Percentiles rank a stretch among this genome's conserved stretches.
Evolutionary conservation across 1,140 invertebrate genomes (phyloP).

Genomic region (Drosophila quadrilineata): DNA sequence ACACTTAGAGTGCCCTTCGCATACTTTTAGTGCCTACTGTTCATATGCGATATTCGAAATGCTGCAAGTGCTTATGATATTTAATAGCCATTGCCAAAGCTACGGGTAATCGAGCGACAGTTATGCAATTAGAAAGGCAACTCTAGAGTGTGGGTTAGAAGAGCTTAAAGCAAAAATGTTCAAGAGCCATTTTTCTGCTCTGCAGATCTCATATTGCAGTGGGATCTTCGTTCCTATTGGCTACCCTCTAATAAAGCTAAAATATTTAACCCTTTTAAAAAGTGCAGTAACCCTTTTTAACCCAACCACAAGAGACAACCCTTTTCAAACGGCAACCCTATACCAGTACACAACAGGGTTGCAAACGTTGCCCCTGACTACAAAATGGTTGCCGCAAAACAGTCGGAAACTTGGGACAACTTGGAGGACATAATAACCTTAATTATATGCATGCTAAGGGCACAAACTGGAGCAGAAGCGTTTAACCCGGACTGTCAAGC

Average conservation of each 20-base stretch:
- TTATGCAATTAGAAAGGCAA: slow-evolving; percentile 22
- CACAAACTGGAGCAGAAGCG: slow-evolving; percentile 16
- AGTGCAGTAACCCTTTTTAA: slow-evolving; percentile 16
- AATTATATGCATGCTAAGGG: slow-evolving; percentile 40
- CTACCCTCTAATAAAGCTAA: background rate
- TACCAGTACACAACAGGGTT: slow-evolving; percentile 33
- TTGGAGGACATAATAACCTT: slow-evolving; percentile 24
- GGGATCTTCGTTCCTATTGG: slow-evolving; percentile 48
- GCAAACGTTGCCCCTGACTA: slow-evolving; percentile 20
- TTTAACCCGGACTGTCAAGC: slow-evolving; percentile 47
- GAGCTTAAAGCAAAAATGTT: too few relatives aligned
- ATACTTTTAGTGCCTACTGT: slow-evolving; percentile 45
- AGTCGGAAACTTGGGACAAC: background rate
- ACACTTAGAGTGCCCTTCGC: background rate
- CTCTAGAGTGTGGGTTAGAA: too few relatives aligned
- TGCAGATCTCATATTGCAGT: too few relatives aligned
- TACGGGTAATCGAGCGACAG: background rate
- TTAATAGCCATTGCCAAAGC: slow-evolving; percentile 24
- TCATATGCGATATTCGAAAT: slow-evolving; percentile 34
- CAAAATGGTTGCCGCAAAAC: slow-evolving; percentile 26
- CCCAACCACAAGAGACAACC: slow-evolving; percentile 23
- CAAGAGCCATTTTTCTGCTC: background rate
- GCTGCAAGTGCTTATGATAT: slow-evolving; percentile 39
- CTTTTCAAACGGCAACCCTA: slow-evolving; percentile 21
- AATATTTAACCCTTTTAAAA: slow-evolving; percentile 48